These are phyloP conservation scores for Cheilosia vulpina DNA, from an alignment of 2,888 invertebrate genomes.

Conservation along the genomic window DNA sequence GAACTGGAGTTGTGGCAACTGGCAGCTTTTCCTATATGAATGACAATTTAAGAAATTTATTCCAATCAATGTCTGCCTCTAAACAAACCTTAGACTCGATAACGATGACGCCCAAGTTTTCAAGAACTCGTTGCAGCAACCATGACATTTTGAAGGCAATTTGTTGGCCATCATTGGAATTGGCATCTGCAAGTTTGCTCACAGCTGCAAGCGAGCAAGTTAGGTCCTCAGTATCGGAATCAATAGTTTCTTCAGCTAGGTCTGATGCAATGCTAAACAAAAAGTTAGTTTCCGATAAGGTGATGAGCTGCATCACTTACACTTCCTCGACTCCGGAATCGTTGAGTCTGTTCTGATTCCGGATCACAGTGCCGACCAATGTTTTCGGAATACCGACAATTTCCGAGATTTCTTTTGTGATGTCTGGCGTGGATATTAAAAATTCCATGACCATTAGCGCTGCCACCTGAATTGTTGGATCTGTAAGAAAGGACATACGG, in stretches of 20 bases:
- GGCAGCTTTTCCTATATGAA: slow-evolving; percentile 81
- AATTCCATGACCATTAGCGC: slow-evolving; percentile 90
- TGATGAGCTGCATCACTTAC: slow-evolving; percentile 56
- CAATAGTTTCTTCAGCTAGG: slow-evolving; percentile 75
- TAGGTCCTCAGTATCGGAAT: slow-evolving; percentile 77
- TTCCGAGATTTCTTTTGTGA: slow-evolving; percentile 86
- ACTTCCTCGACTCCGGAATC: slow-evolving; percentile 77
- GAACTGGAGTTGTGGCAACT: slow-evolving; percentile 87
- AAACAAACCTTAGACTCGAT: slow-evolving; percentile 59
- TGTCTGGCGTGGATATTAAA: slow-evolving; percentile 87
- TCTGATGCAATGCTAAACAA: slow-evolving; percentile 59
- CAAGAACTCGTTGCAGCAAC: slow-evolving; percentile 87
- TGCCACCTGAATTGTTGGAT: slow-evolving; percentile 89
- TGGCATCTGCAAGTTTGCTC: slow-evolving; percentile 2
- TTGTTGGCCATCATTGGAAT: slow-evolving; percentile 30
- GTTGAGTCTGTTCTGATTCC: slow-evolving; percentile 76
- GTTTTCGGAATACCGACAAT: slow-evolving; percentile 84
- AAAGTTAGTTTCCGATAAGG: background rate
- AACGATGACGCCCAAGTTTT: slow-evolving; percentile 82
- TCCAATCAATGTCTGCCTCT: background rate
- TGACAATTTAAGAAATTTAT: background rate
- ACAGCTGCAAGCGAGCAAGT: slow-evolving; percentile 66
- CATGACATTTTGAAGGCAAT: slow-evolving; percentile 83
- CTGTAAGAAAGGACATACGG: slow-evolving; percentile 80
- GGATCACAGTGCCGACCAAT: slow-evolving; percentile 76